Conservation (phyloP, 2,113 vertebrate species). For the Pseudolaguvia tuberculata region DNA sequence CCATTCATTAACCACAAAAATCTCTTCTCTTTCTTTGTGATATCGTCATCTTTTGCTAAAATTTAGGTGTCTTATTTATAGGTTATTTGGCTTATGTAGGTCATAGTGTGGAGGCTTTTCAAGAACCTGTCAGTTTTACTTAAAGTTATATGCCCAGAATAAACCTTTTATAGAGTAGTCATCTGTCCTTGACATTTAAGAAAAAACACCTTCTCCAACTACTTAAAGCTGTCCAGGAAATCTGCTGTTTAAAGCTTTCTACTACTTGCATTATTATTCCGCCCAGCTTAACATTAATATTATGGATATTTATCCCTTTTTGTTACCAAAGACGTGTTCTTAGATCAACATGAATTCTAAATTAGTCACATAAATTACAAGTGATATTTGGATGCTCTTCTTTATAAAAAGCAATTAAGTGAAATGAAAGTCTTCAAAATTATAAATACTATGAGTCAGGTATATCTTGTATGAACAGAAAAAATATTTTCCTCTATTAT, state of each 20-base stretch:
- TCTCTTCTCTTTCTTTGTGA: background rate
- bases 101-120: slow-evolving; percentile 7
- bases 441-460: background rate
- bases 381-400: background rate
- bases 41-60: background rate
- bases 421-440: too few species aligned
- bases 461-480: background rate
- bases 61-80: background rate
- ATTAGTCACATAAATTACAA: background rate
- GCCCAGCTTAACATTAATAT: background rate
- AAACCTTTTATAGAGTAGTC: background rate
- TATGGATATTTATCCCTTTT: background rate
- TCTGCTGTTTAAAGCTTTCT: background rate
- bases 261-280: background rate
- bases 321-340: background rate
- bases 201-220: background rate
- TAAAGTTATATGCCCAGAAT: background rate
- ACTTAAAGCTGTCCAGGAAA: slow-evolving; percentile 3
- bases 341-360: background rate
- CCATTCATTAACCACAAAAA: background rate
- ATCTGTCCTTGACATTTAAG: slow-evolving; percentile 35
- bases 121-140: slow-evolving; percentile 24
- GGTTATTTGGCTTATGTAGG: slow-evolving; percentile 9
- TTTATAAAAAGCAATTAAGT: background rate
- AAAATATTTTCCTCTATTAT: background rate